Conservation (phyloP, 2,888 invertebrate genomes). For the Podotricha telesiphe region DNA sequence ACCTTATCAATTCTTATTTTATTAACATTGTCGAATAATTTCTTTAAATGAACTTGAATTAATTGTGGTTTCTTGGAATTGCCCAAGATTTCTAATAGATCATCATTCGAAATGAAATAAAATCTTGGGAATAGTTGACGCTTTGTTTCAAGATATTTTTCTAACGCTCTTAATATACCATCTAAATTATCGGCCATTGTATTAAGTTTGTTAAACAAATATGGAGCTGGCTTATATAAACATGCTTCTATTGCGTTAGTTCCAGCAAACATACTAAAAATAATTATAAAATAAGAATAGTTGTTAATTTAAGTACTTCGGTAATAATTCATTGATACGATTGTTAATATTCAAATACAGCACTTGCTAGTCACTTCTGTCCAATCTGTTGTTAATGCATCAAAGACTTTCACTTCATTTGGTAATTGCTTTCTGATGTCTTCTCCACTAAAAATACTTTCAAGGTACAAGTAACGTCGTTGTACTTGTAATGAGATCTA, state of each 20-base stretch:
- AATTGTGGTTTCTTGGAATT: constrained; percentile 92
- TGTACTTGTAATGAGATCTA: constrained; percentile 90
- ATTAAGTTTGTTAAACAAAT: constrained; percentile 86
- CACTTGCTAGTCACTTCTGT: constrained; percentile 84
- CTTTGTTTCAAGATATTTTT: constrained; percentile 94
- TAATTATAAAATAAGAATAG: neutral
- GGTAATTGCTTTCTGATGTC: constrained; percentile 94
- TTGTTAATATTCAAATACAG: neutral
- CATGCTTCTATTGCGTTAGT: constrained; percentile 85
- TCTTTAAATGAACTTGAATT: constrained; percentile 93
- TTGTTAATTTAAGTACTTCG: neutral
- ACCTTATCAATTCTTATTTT: constrained; percentile 88
- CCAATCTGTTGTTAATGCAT: constrained; percentile 88
- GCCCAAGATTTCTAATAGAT: constrained; percentile 92
- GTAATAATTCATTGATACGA: neutral
- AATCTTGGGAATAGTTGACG: constrained; percentile 92
- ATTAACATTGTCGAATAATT: constrained; percentile 93
- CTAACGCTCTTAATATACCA: constrained; percentile 91
- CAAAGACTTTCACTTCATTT: constrained; percentile 89
- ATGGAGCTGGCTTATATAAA: constrained; percentile 84
- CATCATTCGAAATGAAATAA: constrained; percentile 86
- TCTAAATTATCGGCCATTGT: constrained; percentile 90
- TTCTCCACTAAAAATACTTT: constrained; percentile 94
- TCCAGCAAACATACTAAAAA: constrained; percentile 76
- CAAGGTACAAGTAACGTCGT: constrained; percentile 92